phyloP scores from a whole-genome alignment of 2,888 invertebrate species.

The Morpho deidamia region DNA sequence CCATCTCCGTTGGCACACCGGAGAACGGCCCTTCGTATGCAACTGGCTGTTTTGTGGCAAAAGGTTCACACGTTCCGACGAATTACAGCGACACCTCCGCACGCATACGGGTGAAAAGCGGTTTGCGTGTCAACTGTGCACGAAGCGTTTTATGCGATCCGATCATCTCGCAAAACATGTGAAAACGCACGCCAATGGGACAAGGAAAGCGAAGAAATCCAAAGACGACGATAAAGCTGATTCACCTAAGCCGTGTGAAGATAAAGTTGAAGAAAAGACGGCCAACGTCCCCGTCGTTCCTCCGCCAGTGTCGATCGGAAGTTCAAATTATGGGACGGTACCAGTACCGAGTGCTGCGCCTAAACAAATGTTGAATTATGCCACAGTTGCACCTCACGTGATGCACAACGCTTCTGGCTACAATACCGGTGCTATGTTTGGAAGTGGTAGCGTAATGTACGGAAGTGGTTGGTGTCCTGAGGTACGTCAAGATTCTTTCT shows the following conservation, averaged over 20 bases:
- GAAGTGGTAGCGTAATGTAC: conserved; percentile 42
- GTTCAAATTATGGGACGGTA: conserved; percentile 55
- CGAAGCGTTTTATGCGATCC: conserved; percentile 94
- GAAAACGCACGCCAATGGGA: conserved; percentile 88
- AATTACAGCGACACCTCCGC: conserved; percentile 91
- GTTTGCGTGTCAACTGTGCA: conserved; percentile 91
- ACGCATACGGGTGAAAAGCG: conserved; percentile 95
- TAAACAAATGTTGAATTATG: conserved; percentile 52
- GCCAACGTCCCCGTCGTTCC: conserved; percentile 8
- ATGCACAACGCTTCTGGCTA: conserved; percentile 40
- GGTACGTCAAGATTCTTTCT: conserved; percentile 53
- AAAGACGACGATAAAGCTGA: conserved; percentile 67
- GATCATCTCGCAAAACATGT: conserved; percentile 96
- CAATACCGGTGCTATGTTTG: conserved; percentile 45
- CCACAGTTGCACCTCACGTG: conserved; percentile 47
- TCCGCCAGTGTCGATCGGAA: conserved; percentile 35
- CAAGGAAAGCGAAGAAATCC: conserved; percentile 68
- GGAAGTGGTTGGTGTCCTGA: conserved; percentile 57
- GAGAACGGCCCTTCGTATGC: conserved; percentile 94
- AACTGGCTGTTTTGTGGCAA: conserved; percentile 94
- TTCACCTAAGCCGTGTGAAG: conserved; percentile 36
- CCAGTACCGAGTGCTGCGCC: conserved; percentile 41
- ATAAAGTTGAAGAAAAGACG: conserved; percentile 35
- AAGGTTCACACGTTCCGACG: conserved; percentile 94
- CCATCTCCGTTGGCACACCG: conserved; percentile 95